Percentiles rank a stretch among this genome's conserved stretches.
phyloP scores from a whole-genome alignment of 2,797 vertebrate species.

The Cyprinodon diabolis region DNA sequence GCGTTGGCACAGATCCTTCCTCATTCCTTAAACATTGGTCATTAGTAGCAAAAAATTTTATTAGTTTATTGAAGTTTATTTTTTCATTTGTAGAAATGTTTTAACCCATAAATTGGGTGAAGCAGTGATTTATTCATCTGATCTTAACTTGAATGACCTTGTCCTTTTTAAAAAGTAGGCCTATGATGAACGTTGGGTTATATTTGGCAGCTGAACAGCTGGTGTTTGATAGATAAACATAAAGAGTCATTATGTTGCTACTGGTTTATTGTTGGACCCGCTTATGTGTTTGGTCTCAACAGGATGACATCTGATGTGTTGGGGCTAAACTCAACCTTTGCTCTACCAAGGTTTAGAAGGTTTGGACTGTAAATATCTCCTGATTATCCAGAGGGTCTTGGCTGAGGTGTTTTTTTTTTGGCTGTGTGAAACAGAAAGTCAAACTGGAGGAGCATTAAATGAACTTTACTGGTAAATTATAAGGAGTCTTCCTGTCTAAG shows the following conservation, averaged over 20 bases:
- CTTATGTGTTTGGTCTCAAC: conserved; percentile 47
- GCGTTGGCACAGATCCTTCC: no score
- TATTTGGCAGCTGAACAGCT: conserved; percentile 1
- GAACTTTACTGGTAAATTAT: conserved; percentile 8
- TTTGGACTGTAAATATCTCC: conserved; percentile 45
- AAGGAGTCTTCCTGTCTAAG: conserved; percentile 8
- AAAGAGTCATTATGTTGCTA: neutral
- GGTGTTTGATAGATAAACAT: conserved; percentile 1
- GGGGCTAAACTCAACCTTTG: conserved; percentile 46
- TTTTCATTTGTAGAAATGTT: no score
- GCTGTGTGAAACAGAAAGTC: conserved; percentile 9
- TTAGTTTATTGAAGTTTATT: no score
- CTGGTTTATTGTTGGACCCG: conserved; percentile 7
- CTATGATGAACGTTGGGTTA: neutral
- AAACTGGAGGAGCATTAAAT: neutral
- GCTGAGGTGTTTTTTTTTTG: conserved; percentile 11
- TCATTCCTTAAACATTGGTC: no score
- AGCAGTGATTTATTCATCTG: no score
- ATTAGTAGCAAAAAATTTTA: no score
- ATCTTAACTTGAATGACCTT: no score
- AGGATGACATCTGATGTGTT: conserved; percentile 36
- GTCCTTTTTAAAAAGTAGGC: no score
- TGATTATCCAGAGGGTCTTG: conserved; percentile 14
- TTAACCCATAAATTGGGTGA: no score
- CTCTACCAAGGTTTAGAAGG: conserved; percentile 15